Evolutionary conservation across 2,888 invertebrate genomes (phyloP), one percentile per base, ranked within the genome.

Genomic region (Rambutsinella grinnellia): DNA sequence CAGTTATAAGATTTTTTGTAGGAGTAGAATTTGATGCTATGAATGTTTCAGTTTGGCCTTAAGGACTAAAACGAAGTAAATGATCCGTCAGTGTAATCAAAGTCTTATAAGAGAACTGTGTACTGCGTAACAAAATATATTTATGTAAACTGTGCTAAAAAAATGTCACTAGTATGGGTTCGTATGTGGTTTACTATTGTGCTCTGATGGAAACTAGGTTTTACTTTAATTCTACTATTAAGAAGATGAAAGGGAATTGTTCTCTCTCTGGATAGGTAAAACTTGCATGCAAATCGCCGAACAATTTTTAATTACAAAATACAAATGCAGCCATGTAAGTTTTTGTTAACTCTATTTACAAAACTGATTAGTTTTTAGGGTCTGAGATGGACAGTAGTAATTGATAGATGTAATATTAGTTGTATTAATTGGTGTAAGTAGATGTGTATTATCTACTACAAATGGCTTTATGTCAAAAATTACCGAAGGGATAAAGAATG

Each of bases 31-130:
- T 36, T 36, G 5, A 5, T 36, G 36, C 36, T 36, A 5, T 8
- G 36, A 13, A 36, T 36, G 36, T 8, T 36, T 36, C 36, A 76
- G 68, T 63, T 75, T 68, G 47, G 69, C 62, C 62, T 68, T 68
- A 60, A 61, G 61, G 61, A 57, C 54, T 67, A 68, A 53, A 49
- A 68, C n/a, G n/a, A 56, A 49, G 44, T 56, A 49, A 76, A 63
- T 57, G 68, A 63, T 69, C 76, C 68, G 76, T 76, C 76, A 21
- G 17, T 6, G 21, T 27, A 54, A 24, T 63, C 5, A 36, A 36
- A 36, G 13, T 36, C 36, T 36, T 36, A 8, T 8, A 36, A 36
- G 6, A 36, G 13, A 5, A 8, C 6, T 36, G 36, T 36, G 36
- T 36, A 36, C 36, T 36, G 36, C 36, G 5, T 36, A 36, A n/a